Conservation (phyloP, 1,140 invertebrate species). For the Wiebesia pumilae region DNA sequence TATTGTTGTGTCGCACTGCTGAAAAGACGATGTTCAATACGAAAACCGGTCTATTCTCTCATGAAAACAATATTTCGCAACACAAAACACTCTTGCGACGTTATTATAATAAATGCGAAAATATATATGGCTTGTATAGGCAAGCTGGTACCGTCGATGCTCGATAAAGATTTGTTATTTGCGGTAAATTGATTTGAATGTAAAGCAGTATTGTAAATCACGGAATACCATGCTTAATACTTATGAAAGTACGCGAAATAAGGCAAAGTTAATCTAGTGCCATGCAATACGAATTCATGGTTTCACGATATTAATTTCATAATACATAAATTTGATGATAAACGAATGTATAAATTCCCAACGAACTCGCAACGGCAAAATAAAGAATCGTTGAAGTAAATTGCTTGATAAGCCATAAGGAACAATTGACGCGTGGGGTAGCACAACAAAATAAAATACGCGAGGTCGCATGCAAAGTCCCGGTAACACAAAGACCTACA, state of each 20-base stretch:
- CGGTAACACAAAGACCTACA: constrained; percentile 54
- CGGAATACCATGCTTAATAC: too few species aligned
- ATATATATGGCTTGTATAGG: too few species aligned
- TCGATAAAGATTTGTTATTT: too few species aligned
- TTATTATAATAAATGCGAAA: not conserved
- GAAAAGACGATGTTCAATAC: constrained; percentile 3
- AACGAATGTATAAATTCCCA: too few species aligned
- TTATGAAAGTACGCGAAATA: too few species aligned
- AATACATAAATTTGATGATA: too few species aligned
- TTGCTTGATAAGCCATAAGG: not conserved
- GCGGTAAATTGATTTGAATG: too few species aligned
- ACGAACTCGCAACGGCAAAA: not conserved
- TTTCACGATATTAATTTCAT: not conserved
- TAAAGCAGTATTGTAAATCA: too few species aligned
- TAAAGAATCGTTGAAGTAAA: not conserved
- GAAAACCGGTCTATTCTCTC: constrained; percentile 2
- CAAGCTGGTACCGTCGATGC: too few species aligned
- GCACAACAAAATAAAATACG: not conserved
- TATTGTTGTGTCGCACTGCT: not conserved
- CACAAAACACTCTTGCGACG: not conserved
- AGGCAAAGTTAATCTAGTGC: too few species aligned
- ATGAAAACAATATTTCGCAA: not conserved
- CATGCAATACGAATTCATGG: not conserved
- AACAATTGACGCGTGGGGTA: not conserved
- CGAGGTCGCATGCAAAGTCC: constrained; percentile 36